Base-by-base conservation (phyloP, 2,888 invertebrate genomes). In the Yponomeuta malinellus region DNA sequence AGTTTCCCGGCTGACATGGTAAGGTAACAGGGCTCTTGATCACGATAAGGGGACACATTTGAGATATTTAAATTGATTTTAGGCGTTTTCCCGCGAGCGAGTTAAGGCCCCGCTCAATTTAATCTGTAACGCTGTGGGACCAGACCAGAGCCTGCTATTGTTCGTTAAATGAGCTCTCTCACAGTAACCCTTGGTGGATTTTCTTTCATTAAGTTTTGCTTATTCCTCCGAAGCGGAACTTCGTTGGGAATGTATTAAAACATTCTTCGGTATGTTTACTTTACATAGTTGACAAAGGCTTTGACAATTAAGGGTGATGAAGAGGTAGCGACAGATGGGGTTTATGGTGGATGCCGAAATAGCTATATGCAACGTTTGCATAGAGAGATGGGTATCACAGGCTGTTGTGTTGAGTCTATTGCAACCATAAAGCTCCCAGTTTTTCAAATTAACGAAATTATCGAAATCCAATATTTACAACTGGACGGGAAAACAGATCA, bases 271-370 rank as follows among this genome's bases (percentile, higher is more conserved):
- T 87, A 89, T 87, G 86, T 87, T 92, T 90, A 91, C 90, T 87
- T 92, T 90, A 91, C 90, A 91, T 91, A 91, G 91, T 91, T 91
- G 91, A 90, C 90, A 92, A 92, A 92, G 89, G 91, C 88, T 91
- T 91, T 90, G 89, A 90, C 90, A 92, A 91, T 92, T 91, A 92
- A 91, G 90, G 89, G 89, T 90, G 90, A 90, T 91, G 90, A 90
- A 89, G 91, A 88, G 89, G 87, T 86, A 87, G 90, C 86, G 85
- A 89, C 91, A 89, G 91, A 90, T 92, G 89, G 90, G 85, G 84
- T 89, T 90, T 88, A 89, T 84, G 87, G 52, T 5, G 52, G 52
- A 15, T 59, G 6, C 52, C 4, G 52, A 59, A 15, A 59, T 15
- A 15, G 12, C 52, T 59, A 15, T 43, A 6, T 84, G 82, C 87